phyloP scores from a whole-genome alignment of 2,797 vertebrate species.

The Micropoecilia bifurca region DNA sequence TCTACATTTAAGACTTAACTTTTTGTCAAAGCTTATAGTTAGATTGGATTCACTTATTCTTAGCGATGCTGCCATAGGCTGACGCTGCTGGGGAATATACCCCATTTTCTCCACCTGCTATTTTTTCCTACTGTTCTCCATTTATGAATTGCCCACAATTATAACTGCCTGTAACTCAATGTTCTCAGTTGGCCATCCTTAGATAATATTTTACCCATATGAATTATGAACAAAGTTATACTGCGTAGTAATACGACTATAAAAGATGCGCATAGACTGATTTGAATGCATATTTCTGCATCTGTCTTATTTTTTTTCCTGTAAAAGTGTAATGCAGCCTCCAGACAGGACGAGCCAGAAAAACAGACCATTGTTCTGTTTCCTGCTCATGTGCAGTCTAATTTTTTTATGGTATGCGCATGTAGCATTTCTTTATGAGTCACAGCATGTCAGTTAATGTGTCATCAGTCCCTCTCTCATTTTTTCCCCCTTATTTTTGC shows the following conservation, averaged over 20 bases:
- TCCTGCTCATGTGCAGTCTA: not conserved
- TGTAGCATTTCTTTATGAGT: conserved; percentile 1
- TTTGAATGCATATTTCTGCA: not conserved
- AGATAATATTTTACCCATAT: not conserved
- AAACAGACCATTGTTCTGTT: not conserved
- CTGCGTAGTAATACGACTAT: not conserved
- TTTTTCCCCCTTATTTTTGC: not conserved
- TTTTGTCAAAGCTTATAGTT: not conserved
- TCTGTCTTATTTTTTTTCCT: not conserved
- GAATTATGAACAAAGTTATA: not conserved
- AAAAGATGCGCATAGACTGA: not conserved
- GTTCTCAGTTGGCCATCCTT: not conserved
- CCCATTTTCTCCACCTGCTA: not conserved
- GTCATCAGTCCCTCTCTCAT: conserved; percentile 41
- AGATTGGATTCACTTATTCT: not conserved
- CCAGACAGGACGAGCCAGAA: conserved; percentile 15
- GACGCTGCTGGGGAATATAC: not conserved
- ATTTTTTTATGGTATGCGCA: not conserved
- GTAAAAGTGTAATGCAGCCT: not conserved
- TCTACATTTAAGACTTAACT: not conserved
- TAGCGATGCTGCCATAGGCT: not conserved
- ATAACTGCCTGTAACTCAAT: not conserved
- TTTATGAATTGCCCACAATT: not conserved
- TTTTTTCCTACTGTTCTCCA: not conserved
- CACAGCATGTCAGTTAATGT: conserved; percentile 14